Percentiles rank a stretch among this genome's conserved stretches.
Evolutionary conservation across 2,797 vertebrate species (phyloP).

Genomic region (Antrozous pallidus): DNA sequence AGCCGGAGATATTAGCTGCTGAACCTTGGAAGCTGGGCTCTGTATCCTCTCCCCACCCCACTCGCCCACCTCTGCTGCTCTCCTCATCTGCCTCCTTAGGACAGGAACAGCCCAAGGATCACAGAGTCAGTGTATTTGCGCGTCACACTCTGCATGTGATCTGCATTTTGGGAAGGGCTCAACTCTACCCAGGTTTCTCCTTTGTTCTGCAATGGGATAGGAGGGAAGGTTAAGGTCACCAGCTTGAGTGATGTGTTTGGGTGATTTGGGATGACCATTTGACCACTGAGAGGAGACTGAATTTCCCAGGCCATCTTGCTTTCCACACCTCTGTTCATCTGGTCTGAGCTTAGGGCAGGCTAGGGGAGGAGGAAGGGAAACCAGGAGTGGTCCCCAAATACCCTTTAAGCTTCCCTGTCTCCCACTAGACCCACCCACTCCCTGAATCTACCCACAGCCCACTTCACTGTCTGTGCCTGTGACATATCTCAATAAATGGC

Average conservation of each 20-base stretch:
- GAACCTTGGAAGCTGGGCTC: not conserved
- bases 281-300: not conserved
- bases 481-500: constrained; percentile 67
- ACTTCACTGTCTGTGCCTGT: not conserved
- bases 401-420: not conserved
- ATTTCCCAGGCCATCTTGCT: not conserved
- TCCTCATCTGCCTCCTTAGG: not conserved
- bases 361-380: not conserved
- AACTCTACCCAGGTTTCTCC: not conserved
- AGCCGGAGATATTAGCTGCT: constrained; percentile 59
- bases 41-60: not conserved
- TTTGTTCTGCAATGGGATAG: not conserved
- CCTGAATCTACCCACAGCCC: not conserved
- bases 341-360: not conserved
- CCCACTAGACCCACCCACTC: not conserved
- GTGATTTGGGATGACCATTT: not conserved
- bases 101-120: not conserved
- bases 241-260: not conserved
- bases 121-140: not conserved
- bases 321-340: not conserved
- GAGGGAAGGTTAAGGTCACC: not conserved
- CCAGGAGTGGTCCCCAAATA: not conserved
- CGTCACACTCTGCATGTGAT: not conserved
- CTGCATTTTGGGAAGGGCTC: not conserved
- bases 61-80: not conserved